A percentile compares a stretch with the other conserved stretches of the same genome.
phyloP scores from a whole-genome alignment of 2,888 invertebrate genomes.

The Cephus rjabovi region DNA sequence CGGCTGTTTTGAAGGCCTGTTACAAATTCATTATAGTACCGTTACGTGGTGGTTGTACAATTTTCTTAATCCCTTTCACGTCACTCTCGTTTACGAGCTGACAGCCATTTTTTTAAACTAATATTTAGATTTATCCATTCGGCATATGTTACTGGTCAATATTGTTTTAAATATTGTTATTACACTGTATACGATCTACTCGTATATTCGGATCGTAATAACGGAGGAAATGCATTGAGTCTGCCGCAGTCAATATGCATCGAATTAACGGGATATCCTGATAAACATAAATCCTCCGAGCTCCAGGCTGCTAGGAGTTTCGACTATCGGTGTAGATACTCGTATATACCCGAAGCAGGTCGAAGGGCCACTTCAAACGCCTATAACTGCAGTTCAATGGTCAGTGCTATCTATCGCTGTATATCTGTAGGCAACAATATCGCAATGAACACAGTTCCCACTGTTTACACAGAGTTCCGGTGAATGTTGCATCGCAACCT shows the following conservation, averaged over 20 bases:
- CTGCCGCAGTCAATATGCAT: background rate
- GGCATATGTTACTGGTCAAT: background rate
- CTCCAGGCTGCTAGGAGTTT: conserved; percentile 2
- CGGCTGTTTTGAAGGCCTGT: background rate
- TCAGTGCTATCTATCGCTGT: background rate
- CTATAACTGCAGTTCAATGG: background rate
- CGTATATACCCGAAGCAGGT: background rate
- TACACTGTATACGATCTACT: background rate
- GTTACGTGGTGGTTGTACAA: background rate
- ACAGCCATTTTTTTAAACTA: background rate
- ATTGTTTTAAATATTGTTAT: background rate
- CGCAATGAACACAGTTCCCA: background rate
- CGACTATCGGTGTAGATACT: background rate
- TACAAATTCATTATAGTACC: background rate
- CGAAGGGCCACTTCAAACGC: background rate
- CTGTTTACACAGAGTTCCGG: background rate
- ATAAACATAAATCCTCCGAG: background rate
- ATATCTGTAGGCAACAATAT: background rate
- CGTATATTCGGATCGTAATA: background rate
- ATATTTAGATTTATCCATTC: background rate
- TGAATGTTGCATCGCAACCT: background rate
- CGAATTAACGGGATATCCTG: background rate
- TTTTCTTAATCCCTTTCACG: background rate
- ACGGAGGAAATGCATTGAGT: background rate
- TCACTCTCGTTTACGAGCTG: background rate